Evolutionary conservation across 2,888 invertebrate genomes (phyloP), one percentile per base, ranked within the genome.

Genomic region (Dasysyrphus tricinctus): DNA sequence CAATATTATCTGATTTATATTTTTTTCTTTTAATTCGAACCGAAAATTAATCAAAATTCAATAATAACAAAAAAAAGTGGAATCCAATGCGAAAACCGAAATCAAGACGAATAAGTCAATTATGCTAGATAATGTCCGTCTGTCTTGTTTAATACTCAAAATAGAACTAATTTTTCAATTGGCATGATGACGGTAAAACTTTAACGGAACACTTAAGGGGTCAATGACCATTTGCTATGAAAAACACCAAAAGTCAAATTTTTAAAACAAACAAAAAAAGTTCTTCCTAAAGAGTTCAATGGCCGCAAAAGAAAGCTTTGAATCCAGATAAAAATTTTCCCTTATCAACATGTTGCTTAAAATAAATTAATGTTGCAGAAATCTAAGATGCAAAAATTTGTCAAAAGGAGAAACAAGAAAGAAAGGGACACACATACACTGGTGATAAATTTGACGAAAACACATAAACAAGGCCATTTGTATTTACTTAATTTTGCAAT

Each of bases 41-140:
- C n/a, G n/a, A n/a, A n/a, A n/a, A n/a, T n/a, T 42, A 42, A 51
- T 19, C 8, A 16, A 32, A 57, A 32, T 54, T 12, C 39, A 65
- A 16, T 5, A 11, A 42, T 24, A 54, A 29, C 12, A 57, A 69
- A 24, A 5, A 6, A 65, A 12, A 57, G 24, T 56, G 11, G 9
- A 76, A 34, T 29, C 37, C 56, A 44, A 61, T 29, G 6, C 24
- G 32, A 42, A 54, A 79, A 47, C 34, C 34, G 34, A 65, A 82
- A 77, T 59, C 72, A 49, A 67, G 74, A 83, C 73, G 65, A 65
- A 54, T 57, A 54, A 61, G 74, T 80, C 85, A 73, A 74, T 85
- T 85, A 85, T 85, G 42, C 69, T 70, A 74, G 80, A 85, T 85
- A 85, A 85, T 78, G 24, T 75, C 82, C 78, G 86, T 82, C 86